Evolutionary conservation across 2,888 invertebrate species (phyloP).

Genomic region (Cheilosia urbana): DNA sequence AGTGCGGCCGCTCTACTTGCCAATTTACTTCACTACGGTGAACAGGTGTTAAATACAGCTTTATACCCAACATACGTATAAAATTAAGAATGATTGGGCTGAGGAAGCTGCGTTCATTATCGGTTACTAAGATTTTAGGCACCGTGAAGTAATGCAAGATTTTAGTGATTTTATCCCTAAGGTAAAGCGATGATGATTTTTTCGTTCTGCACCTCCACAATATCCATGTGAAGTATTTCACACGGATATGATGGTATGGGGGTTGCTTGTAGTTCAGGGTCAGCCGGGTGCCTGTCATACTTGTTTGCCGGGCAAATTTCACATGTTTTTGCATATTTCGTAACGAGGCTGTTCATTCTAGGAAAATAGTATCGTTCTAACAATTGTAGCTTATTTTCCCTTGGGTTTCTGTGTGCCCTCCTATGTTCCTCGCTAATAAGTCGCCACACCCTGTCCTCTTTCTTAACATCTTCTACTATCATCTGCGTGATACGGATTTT

Average conservation of each 20-base stretch:
- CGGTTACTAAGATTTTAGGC: conserved; percentile 54
- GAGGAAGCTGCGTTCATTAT: conserved; percentile 49
- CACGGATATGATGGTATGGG: conserved; percentile 12
- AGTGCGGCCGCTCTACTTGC: conserved; percentile 65
- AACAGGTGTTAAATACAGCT: conserved; percentile 56
- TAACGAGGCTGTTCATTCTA: too few species aligned
- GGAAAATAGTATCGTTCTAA: background rate
- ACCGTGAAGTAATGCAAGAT: background rate
- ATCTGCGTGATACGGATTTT: background rate
- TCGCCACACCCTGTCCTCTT: too few species aligned
- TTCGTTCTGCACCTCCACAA: background rate
- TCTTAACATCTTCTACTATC: too few species aligned
- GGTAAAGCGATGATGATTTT: conserved; percentile 19
- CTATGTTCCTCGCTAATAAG: background rate
- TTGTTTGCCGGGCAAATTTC: background rate
- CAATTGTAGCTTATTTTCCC: background rate
- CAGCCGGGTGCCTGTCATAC: too few species aligned
- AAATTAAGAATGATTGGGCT: conserved; percentile 22
- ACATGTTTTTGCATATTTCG: background rate
- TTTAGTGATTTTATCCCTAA: background rate
- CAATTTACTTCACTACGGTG: conserved; percentile 74
- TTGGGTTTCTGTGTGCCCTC: background rate
- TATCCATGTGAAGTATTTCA: background rate
- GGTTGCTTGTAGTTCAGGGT: background rate
- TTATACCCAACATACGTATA: conserved; percentile 39